Conservation (phyloP, 2,797 vertebrate species). For the Lagocephalus sceleratus region DNA sequence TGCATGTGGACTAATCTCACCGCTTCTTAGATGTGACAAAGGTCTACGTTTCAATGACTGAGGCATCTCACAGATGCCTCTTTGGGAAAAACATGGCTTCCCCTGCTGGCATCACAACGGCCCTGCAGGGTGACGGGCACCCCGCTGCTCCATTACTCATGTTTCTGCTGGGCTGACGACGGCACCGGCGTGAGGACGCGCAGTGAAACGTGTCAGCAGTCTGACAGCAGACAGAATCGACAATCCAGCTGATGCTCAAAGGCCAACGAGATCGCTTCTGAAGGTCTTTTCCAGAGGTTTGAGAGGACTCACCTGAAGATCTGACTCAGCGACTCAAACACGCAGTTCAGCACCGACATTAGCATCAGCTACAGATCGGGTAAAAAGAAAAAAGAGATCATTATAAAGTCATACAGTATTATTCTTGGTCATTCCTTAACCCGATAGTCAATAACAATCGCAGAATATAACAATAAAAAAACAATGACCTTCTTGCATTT, state of each 20-base stretch:
- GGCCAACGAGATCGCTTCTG: too few relatives aligned
- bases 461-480: too few relatives aligned
- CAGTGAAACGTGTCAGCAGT: neutral
- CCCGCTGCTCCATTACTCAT: too few relatives aligned
- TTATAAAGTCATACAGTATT: neutral
- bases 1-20: neutral
- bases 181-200: too few relatives aligned
- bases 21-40: conserved; percentile 9
- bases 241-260: too few relatives aligned
- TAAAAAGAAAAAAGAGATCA: neutral
- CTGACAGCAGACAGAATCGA: neutral
- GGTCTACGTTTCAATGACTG: neutral
- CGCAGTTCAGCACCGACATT: conserved; percentile 79
- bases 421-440: neutral
- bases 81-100: neutral
- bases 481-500: too few relatives aligned
- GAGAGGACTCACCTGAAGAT: conserved; percentile 71
- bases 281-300: too few relatives aligned
- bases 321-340: conserved; percentile 78
- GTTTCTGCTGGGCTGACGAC: too few relatives aligned
- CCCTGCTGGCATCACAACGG: neutral
- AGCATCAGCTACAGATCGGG: conserved; percentile 72
- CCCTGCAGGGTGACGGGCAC: neutral
- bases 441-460: too few relatives aligned
- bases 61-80: neutral